These are phyloP conservation scores for Hippocampus comes DNA, from an alignment of 2,113 vertebrate genomes.

Conservation along the genomic window DNA sequence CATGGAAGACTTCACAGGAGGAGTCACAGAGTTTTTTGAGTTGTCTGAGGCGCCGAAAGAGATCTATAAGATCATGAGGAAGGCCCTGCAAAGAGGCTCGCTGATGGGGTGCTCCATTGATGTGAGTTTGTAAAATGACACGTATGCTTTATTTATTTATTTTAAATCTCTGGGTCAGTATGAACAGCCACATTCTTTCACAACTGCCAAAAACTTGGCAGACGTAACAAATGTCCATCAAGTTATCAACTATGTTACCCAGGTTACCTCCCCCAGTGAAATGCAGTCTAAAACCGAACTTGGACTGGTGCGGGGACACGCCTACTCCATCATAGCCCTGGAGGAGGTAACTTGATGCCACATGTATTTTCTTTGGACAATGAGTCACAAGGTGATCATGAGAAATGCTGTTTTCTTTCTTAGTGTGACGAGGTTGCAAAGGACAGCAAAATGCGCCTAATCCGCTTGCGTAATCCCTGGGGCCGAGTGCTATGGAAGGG, in stretches of 20 bases:
- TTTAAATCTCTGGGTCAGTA: too few relatives aligned
- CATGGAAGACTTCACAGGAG: conserved; percentile 98
- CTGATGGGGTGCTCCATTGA: conserved; percentile 98
- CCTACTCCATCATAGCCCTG: conserved; percentile 92
- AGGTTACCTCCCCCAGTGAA: conserved; percentile 79
- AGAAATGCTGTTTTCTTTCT: not conserved
- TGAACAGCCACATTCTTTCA: not conserved
- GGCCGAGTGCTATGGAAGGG: conserved; percentile 93
- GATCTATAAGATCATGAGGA: conserved; percentile 90
- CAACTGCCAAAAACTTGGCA: not conserved
- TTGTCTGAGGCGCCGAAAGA: conserved; percentile 86
- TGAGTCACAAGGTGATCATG: not conserved
- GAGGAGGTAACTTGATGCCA: conserved; percentile 78
- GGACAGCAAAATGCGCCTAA: conserved; percentile 75
- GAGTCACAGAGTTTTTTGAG: conserved; percentile 94
- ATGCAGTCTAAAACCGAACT: conserved; percentile 80
- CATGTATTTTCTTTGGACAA: not conserved
- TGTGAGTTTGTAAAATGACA: conserved; percentile 69
- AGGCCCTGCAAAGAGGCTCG: conserved; percentile 89
- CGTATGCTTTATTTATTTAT: too few relatives aligned
- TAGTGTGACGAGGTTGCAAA: conserved; percentile 66
- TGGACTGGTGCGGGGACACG: conserved; percentile 88
- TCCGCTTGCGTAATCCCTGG: conserved; percentile 93
- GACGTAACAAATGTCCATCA: not conserved
- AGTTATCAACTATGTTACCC: conserved; percentile 14